A percentile compares a stretch with the other conserved stretches of the same genome.
Evolutionary conservation across 2,797 vertebrate species (phyloP).

Genomic region (Ficedula albicollis): DNA sequence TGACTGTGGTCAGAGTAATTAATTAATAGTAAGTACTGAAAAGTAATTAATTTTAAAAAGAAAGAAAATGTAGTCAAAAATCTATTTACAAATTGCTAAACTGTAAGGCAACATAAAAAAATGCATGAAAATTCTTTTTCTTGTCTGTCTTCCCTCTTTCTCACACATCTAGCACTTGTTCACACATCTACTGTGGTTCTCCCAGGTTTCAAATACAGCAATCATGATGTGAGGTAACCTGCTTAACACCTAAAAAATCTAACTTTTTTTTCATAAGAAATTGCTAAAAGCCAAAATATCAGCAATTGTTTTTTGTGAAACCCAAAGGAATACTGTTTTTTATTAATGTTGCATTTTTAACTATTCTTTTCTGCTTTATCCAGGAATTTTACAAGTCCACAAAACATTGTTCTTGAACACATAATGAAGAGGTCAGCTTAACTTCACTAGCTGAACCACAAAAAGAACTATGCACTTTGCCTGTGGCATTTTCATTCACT

Average conservation of each 20-base stretch:
- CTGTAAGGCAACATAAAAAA: background rate
- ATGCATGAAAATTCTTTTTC: background rate
- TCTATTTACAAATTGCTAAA: background rate
- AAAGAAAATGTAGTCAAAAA: background rate
- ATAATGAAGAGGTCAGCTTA: conserved; percentile 25
- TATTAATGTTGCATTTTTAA: background rate
- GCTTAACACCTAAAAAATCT: background rate
- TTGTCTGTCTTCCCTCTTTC: background rate
- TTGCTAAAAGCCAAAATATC: background rate
- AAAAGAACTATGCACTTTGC: background rate
- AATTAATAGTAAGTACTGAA: background rate
- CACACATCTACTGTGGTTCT: background rate
- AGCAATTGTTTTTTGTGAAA: background rate
- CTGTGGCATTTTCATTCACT: conserved; percentile 29
- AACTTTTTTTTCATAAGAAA: background rate
- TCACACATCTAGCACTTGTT: background rate
- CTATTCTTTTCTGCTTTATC: background rate
- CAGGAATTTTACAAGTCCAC: background rate
- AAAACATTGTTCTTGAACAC: background rate
- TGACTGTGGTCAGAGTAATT: background rate
- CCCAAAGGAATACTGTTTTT: background rate
- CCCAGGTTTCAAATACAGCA: background rate
- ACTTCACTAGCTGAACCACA: background rate
- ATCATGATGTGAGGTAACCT: background rate
- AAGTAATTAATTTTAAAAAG: background rate